Base-by-base conservation (phyloP, 30 jellyfish, hydroid and myxozoan species). In the Mastigias papua region DNA sequence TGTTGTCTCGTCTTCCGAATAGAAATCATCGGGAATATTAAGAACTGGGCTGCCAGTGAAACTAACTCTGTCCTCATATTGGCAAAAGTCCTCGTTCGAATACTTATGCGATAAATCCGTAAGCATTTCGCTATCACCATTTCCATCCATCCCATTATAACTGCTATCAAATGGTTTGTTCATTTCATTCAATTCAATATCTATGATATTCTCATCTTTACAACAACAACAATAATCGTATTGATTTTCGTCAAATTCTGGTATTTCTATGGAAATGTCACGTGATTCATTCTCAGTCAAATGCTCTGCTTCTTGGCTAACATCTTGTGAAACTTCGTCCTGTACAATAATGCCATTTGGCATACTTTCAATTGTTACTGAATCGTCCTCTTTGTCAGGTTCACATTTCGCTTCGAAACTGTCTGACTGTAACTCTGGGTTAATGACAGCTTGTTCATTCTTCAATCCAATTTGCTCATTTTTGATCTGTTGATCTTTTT, bases 21-120 rank as follows among this genome's bases (percentile, higher is more conserved):
- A 81, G 32, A 81, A 81, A 80, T 81, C 91, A 1, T 81, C 91
- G 11, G 86, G 84, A 71, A 83, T 83, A 33, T 30, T 26, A 30
- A 58, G 70, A 5, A 58, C 71, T 5, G 86, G 92, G 72, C 92
- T 83, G 27, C 84, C 92, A 34, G 69, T 25, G 11, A 58, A n/a
- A n/a, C 73, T 42, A 0, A 34, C 35, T n/a, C 69, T 30, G 20
- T 72, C 74, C 17, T 58, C 86, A 23, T 26, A 63, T 9, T 25
- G n/a, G 37, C 74, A 63, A 63, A 8, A 8, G 19, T 5, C n/a
- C 19, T 27, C 48, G 26, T 25, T 9, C 23, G 23, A 2, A 23
- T 27, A 15, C 23, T n/a, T 21, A 2, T 63, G 42, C 10, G 37
- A 10, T 5, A 17, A 51, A 17, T 17, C 67, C 7, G 7, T 51